phyloP scores from a whole-genome alignment of 2,797 vertebrate genomes.

The Diceros bicornis region DNA sequence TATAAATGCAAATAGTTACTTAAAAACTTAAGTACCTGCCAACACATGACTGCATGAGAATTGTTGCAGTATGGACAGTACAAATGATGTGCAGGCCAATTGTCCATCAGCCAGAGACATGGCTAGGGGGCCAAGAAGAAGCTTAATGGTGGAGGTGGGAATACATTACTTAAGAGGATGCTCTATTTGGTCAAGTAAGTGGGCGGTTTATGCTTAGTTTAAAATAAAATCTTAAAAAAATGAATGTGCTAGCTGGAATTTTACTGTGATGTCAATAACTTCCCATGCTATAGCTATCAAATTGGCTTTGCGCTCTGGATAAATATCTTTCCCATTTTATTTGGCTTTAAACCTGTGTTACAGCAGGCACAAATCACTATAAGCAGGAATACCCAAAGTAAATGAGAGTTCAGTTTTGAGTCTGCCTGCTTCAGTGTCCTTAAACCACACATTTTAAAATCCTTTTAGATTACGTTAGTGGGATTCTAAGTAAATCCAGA shows the following conservation, averaged over 20 bases:
- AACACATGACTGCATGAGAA: not conserved
- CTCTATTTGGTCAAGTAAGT: conserved; percentile 34
- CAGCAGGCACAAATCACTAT: conserved; percentile 51
- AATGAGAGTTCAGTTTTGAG: conserved; percentile 60
- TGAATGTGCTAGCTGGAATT: conserved; percentile 54
- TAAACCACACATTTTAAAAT: conserved; percentile 58
- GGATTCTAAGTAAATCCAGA: conserved; percentile 58
- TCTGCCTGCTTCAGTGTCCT: not conserved
- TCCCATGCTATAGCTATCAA: conserved; percentile 44
- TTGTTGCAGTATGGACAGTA: not conserved
- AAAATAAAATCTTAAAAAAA: conserved; percentile 68
- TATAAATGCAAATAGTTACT: not conserved
- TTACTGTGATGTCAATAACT: conserved; percentile 68
- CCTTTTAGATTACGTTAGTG: not conserved
- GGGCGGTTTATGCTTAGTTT: conserved; percentile 63
- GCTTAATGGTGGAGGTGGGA: not conserved
- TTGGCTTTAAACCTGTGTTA: conserved; percentile 73
- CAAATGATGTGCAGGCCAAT: fast-evolving
- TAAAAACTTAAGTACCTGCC: not conserved
- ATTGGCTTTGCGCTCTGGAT: conserved; percentile 68
- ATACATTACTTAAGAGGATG: not conserved
- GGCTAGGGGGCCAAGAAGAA: fast-evolving
- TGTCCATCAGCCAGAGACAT: not conserved
- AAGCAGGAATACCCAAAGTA: conserved; percentile 61
- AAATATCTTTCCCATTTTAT: conserved; percentile 75